phyloP scores from a whole-genome alignment of 1,140 invertebrate species.

The Drosophila tristis region DNA sequence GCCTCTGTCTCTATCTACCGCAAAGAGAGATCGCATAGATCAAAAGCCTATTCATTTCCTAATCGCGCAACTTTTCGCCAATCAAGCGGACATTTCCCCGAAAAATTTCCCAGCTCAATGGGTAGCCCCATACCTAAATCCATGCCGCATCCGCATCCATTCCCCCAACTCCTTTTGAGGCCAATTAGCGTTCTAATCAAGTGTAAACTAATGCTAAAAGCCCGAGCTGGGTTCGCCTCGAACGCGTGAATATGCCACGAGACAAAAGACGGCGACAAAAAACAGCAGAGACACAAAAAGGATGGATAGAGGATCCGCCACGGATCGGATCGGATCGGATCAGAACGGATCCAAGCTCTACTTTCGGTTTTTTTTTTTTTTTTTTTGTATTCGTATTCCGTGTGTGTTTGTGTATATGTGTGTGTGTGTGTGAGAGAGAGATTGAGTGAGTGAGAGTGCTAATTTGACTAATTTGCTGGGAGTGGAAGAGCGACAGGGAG shows the following conservation, averaged over 20 bases:
- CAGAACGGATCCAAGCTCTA: slow-evolving; percentile 34
- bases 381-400: background rate
- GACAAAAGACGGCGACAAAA: slow-evolving; percentile 49
- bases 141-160: slow-evolving; percentile 2
- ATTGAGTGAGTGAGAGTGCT: slow-evolving; percentile 42
- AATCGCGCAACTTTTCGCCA: slow-evolving; percentile 14
- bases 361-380: slow-evolving; percentile 10
- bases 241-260: slow-evolving; percentile 81
- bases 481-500: slow-evolving; percentile 20
- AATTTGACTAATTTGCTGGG: slow-evolving; percentile 72
- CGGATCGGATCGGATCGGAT: background rate
- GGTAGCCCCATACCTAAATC: slow-evolving; percentile 11
- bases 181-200: slow-evolving; percentile 83
- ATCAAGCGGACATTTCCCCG: slow-evolving; percentile 56
- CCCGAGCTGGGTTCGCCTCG: slow-evolving; percentile 70
- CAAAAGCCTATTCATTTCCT: slow-evolving; percentile 46
- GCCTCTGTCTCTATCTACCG: too few species aligned
- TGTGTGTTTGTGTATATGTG: slow-evolving; percentile 32
- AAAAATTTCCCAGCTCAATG: slow-evolving; percentile 66
- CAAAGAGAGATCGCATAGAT: slow-evolving; percentile 43
- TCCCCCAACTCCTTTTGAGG: slow-evolving; percentile 4
- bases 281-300: background rate
- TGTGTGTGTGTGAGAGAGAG: slow-evolving; percentile 28
- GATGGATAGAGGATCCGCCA: slow-evolving; percentile 16
- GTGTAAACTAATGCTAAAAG: slow-evolving; percentile 83